These are phyloP conservation scores for Oscheius sp. DNA, from an alignment of 2,888 invertebrate genomes.

Conservation along the genomic window DNA sequence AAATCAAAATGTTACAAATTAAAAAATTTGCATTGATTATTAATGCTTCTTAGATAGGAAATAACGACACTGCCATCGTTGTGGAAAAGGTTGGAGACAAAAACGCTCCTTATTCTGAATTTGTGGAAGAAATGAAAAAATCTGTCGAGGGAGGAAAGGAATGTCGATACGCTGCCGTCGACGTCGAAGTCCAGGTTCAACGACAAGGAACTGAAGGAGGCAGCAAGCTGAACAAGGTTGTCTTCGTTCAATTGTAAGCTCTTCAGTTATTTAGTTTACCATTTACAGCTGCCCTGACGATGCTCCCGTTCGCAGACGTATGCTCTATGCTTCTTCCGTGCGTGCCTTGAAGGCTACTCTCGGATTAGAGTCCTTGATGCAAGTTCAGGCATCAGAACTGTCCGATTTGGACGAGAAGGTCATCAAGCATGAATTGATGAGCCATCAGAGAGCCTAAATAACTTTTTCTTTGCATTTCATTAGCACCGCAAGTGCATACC, in stretches of 20 bases:
- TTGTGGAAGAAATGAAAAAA: conserved; percentile 66
- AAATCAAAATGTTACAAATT: too few relatives aligned
- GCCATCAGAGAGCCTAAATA: conserved; percentile 65
- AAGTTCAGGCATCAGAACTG: conserved; percentile 69
- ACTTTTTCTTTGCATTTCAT: not conserved
- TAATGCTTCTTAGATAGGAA: conserved; percentile 62
- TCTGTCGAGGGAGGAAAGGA: conserved; percentile 68
- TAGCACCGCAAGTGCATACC: conserved; percentile 15
- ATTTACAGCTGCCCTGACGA: conserved; percentile 69
- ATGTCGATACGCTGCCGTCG: conserved; percentile 70
- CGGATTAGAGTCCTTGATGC: conserved; percentile 70
- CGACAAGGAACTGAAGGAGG: conserved; percentile 70
- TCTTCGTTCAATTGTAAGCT: conserved; percentile 70
- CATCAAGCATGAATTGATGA: conserved; percentile 70
- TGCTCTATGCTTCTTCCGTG: conserved; percentile 71
- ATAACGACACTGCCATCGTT: conserved; percentile 70
- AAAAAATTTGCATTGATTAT: not conserved
- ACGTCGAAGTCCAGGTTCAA: conserved; percentile 69
- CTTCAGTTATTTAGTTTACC: not conserved
- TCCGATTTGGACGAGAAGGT: conserved; percentile 70
- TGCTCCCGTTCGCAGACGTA: conserved; percentile 70
- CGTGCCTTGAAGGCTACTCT: conserved; percentile 70
- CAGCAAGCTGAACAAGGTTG: conserved; percentile 67
- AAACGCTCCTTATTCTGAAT: conserved; percentile 69
- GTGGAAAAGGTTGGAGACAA: conserved; percentile 70